Base-by-base conservation (phyloP, 2,113 vertebrate species). In the Dolichallabes microphthalmus region DNA sequence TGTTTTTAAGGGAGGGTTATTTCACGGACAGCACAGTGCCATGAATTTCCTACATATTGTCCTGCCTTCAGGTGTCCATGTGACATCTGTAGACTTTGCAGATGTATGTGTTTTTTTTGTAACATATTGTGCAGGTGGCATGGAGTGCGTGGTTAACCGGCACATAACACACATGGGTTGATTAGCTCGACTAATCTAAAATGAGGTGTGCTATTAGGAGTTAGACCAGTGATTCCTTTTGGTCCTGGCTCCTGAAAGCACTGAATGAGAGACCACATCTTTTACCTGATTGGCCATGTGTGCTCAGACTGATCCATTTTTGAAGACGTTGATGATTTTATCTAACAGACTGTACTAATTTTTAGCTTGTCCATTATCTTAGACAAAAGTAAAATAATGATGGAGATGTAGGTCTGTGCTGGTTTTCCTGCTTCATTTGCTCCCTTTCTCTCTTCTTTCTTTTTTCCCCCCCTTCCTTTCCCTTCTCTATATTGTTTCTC, bases 341-440 rank as follows among this genome's bases (percentile, higher is more conserved):
- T 75, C 94, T 95, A 93, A 94, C 95, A 92, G 91, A 93, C 90
- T 94, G 89, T 93, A 94, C 95, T 96, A 95, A 96, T 95, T 93
- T 45, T 85, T 95, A 94, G 93, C 93, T 66, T 75, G 80, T 88
- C 73, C 61, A 19, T 61, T 79, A 35, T 86, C n/a, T 22, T 80
- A 81, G 76, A 86, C 10, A 63, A 10, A 74, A 87, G 22, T 83
- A 91, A 90, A 89, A 82, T 66, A 82, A 80, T 82, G 30, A 83
- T 88, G 94, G 94, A 93, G 93, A 91, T 96, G 92, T 93, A 94
- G 95, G 93, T 95, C 80, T 91, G 80, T 92, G 95, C 96, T 96
- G 95, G 93, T 95, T 96, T 94, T 94, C 93, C 95, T 96, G 95
- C 96, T 97, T 96, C 94, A 96, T 96, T 95, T 93, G 95, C 95